Evolutionary conservation across 1,140 invertebrate species (phyloP).

Genomic region (Antheraea mylitta): DNA sequence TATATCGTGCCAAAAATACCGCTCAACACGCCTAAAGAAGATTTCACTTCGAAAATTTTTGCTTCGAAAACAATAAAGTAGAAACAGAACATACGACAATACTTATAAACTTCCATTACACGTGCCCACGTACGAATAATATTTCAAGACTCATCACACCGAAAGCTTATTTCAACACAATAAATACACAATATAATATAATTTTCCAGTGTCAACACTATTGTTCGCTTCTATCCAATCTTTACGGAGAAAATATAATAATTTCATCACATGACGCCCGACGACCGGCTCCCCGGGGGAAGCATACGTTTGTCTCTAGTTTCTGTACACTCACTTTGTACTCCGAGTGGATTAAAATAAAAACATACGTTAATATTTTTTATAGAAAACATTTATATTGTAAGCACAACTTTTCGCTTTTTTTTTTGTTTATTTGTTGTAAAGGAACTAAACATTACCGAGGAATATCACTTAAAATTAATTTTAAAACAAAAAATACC

Average conservation of each 20-base stretch:
- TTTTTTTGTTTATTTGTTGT: too few relatives aligned
- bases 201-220: constrained; percentile 3
- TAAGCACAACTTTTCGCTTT: too few relatives aligned
- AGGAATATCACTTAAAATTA: too few relatives aligned
- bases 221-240: not conserved
- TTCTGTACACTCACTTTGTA: constrained; percentile 8
- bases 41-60: too few relatives aligned
- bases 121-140: not conserved
- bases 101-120: not conserved
- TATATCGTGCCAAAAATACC: too few relatives aligned
- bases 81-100: not conserved
- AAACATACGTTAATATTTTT: not conserved
- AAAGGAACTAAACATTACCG: too few relatives aligned
- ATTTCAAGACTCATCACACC: not conserved
- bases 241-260: constrained; percentile 10
- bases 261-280: not conserved
- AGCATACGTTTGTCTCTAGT: constrained; percentile 2
- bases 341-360: constrained; percentile 9
- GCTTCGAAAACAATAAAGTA: not conserved
- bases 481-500: too few relatives aligned
- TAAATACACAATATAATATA: not conserved
- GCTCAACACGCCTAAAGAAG: too few relatives aligned
- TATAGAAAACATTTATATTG: too few relatives aligned
- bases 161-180: not conserved
- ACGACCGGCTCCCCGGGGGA: not conserved